Base-by-base conservation (phyloP, 2,888 invertebrate genomes). In the Omphaloscelis lunosa region DNA sequence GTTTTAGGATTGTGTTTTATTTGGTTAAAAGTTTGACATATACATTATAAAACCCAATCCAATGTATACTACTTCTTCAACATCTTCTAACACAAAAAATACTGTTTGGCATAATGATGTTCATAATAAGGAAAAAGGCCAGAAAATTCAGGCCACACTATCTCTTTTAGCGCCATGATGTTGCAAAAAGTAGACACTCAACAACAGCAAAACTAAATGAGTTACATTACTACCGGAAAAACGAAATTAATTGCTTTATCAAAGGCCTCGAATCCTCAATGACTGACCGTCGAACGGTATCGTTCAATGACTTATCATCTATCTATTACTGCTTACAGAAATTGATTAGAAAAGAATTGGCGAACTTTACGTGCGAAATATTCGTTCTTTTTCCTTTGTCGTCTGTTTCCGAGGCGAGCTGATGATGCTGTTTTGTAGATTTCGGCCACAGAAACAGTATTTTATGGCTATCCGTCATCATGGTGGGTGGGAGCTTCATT, bases 211-310 rank as follows among this genome's bases (percentile, higher is more conserved):
- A 65, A 56, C 15, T 45, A 77, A 56, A 58, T 23, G 23, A 81
- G 11, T 48, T 15, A 34, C 41, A 27, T 11, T 45, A 27, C 56
- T 51, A 53, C 58, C 80, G 70, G 80, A 61, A 79, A 62, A 82
- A 51, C 15, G 0, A 59, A 68, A 67, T 75, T 68, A 68, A 76
- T 68, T 56, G n/a, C 27, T 63, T 76, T 65, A 82, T 86, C 83
- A 63, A 53, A 61, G 63, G 4, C 82, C 71, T 82, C 70, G 59
- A 80, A 71, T 84, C 59, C 48, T 72, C 23, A 84, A 82, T 68
- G 59, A 20, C 23, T 51, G 45, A 65, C 62, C 59, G 48, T 71
- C 56, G 20, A 39, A 51, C 9, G 41, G 17, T 82, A 86, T 86
- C 82, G 67, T 76, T 27, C 83, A 77, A 77, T 82, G 71, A 68